Percentiles rank a stretch among this genome's conserved stretches.
Evolutionary conservation across 2,888 invertebrate genomes (phyloP).

Genomic region (Pilophorus perplexus): DNA sequence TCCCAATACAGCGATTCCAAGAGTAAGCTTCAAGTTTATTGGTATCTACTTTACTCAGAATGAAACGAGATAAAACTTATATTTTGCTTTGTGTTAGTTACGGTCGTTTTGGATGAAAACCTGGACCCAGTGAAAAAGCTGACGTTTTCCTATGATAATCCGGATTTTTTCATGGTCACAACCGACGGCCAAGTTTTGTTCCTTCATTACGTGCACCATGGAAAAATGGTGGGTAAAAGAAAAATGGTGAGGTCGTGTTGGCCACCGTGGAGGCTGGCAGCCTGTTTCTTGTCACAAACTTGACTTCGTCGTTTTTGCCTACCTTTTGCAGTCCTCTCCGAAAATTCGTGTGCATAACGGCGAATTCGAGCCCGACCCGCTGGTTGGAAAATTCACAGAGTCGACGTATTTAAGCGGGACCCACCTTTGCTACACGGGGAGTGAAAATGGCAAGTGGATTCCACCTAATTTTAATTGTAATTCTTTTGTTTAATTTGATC

Average conservation of each 20-base stretch:
- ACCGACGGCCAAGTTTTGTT: constrained; percentile 22
- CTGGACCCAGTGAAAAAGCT: constrained; percentile 12
- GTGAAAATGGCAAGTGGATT: constrained; percentile 13
- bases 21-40: not conserved
- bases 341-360: constrained; percentile 25
- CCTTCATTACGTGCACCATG: not conserved
- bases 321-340: not conserved
- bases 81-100: too few relatives aligned
- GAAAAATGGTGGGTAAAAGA: constrained; percentile 5
- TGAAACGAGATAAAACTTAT: too few relatives aligned
- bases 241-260: too few relatives aligned
- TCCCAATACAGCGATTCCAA: constrained; percentile 4
- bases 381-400: constrained; percentile 22
- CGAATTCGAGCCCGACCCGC: constrained; percentile 1
- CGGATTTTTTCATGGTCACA: constrained; percentile 31
- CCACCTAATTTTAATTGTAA: too few relatives aligned
- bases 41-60: not conserved
- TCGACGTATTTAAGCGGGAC: constrained; percentile 27
- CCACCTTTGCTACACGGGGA: constrained; percentile 31
- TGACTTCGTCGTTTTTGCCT: not conserved
- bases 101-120: constrained; percentile 13
- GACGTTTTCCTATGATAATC: constrained; percentile 27
- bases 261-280: too few relatives aligned
- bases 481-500: too few relatives aligned
- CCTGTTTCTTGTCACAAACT: too few relatives aligned